Conservation (phyloP, 2,797 vertebrate genomes). For the Perodicticus potto region DNA sequence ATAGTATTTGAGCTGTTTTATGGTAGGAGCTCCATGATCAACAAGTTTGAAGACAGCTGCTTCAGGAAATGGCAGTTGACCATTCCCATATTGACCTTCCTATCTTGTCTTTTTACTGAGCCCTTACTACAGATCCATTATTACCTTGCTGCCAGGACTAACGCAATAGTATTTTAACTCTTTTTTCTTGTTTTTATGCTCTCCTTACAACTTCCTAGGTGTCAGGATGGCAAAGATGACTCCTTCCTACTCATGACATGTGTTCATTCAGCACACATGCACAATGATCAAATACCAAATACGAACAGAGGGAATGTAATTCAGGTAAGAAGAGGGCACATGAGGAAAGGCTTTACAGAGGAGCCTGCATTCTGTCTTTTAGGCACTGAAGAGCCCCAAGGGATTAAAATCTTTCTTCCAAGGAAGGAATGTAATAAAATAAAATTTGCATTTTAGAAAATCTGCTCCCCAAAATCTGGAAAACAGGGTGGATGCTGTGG, state of each 20-base stretch:
- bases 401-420: neutral
- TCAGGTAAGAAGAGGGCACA: neutral
- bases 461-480: neutral
- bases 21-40: neutral
- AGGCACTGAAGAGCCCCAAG: neutral
- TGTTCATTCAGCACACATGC: neutral
- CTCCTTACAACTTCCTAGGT: neutral
- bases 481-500: too few species aligned
- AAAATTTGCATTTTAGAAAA: neutral
- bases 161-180: neutral
- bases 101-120: neutral
- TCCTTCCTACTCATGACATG: neutral
- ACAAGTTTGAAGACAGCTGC: neutral
- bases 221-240: neutral
- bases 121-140: neutral
- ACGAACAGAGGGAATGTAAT: neutral
- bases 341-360: neutral
- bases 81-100: neutral
- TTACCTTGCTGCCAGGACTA: neutral
- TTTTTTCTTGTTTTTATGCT: neutral
- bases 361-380: neutral
- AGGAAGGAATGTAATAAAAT: neutral
- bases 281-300: neutral
- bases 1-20: neutral
- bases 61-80: neutral